These are phyloP conservation scores for Dryobotodes eremita DNA, from an alignment of 2,888 invertebrate species.

Conservation along the genomic window DNA sequence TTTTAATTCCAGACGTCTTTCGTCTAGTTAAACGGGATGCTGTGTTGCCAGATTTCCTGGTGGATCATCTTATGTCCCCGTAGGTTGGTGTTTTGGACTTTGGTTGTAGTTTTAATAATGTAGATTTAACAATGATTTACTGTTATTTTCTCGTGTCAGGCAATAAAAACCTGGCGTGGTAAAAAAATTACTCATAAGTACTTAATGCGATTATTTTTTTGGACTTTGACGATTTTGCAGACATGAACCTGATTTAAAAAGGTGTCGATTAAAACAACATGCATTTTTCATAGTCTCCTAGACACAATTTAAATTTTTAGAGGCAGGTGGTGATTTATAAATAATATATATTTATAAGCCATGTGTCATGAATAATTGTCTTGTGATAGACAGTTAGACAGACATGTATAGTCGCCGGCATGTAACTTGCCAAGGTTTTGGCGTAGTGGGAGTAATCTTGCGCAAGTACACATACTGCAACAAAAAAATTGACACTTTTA, in stretches of 20 bases:
- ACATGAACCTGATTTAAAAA: slow-evolving; percentile 2
- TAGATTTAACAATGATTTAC: neutral
- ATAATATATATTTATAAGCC: slow-evolving; percentile 41
- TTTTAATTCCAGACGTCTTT: slow-evolving; percentile 89
- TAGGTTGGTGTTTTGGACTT: slow-evolving; percentile 3
- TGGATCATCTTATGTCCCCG: slow-evolving; percentile 2
- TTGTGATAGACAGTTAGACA: slow-evolving; percentile 51
- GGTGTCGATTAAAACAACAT: slow-evolving; percentile 13
- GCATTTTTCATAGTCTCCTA: slow-evolving; percentile 41
- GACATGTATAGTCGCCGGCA: too few relatives aligned
- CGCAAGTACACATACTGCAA: too few relatives aligned
- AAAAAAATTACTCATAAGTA: too few relatives aligned
- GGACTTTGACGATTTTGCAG: neutral
- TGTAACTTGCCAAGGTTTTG: too few relatives aligned
- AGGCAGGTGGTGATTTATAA: slow-evolving; percentile 39
- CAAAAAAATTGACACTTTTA: too few relatives aligned
- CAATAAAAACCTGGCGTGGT: neutral
- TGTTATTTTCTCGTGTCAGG: too few relatives aligned
- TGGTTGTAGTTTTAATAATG: neutral
- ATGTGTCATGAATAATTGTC: slow-evolving; percentile 48
- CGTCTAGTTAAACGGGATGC: slow-evolving; percentile 69
- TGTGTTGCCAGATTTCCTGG: slow-evolving; percentile 32
- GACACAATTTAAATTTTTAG: slow-evolving; percentile 43
- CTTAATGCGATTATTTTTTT: neutral
- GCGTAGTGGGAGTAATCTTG: too few relatives aligned